Conservation (phyloP, 2,113 vertebrate genomes). For the Nestor notabilis region DNA sequence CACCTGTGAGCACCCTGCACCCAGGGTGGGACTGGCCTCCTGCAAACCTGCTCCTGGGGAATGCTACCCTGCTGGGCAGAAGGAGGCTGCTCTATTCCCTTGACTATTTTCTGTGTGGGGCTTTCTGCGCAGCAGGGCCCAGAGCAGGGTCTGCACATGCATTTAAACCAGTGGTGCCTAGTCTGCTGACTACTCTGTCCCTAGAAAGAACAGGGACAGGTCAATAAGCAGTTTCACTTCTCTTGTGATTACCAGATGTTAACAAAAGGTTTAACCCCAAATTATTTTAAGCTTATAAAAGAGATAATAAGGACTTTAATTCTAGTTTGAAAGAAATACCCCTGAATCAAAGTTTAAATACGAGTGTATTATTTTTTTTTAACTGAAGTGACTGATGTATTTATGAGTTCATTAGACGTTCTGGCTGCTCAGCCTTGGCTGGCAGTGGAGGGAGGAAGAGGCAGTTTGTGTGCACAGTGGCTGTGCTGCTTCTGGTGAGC, state of each 20-base stretch:
- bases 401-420: not conserved
- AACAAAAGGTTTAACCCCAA: not conserved
- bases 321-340: not conserved
- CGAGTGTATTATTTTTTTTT: not conserved
- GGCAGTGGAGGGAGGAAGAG: not conserved
- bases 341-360: not conserved
- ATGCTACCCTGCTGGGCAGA: not conserved
- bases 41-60: not conserved
- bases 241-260: not conserved
- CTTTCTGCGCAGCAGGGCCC: not conserved
- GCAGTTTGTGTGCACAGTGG: rapidly evolving
- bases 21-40: not conserved
- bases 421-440: not conserved
- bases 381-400: not conserved
- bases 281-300: not conserved
- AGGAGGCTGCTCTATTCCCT: not conserved
- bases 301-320: not conserved
- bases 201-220: not conserved
- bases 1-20: rapidly evolving
- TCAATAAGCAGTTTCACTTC: not conserved
- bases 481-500: rapidly evolving
- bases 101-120: not conserved
- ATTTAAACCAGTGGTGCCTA: not conserved
- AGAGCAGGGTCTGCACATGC: not conserved
- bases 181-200: not conserved